Evolutionary conservation across 2,888 invertebrate species (phyloP).

Genomic region (Meghimatium bilineatum): DNA sequence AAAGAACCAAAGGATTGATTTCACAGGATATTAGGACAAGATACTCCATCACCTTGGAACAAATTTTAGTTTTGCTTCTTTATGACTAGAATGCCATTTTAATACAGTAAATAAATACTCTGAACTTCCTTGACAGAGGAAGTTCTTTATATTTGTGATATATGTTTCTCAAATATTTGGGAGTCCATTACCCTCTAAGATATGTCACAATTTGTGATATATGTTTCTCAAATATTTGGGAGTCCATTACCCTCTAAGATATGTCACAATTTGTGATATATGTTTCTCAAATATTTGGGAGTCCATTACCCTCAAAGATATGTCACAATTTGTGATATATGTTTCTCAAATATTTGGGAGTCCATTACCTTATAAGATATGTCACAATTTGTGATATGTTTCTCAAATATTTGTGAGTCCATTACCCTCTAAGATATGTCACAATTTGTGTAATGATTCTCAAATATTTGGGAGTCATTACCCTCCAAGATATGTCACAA

Average conservation of each 20-base stretch:
- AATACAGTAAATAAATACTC: neutral
- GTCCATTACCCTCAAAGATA: too few species aligned
- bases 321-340: neutral
- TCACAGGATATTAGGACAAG: neutral
- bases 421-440: too few species aligned
- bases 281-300: neutral
- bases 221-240: neutral
- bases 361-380: too few species aligned
- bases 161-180: neutral
- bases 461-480: neutral
- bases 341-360: neutral
- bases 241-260: too few species aligned
- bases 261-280: neutral
- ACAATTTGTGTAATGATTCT: neutral
- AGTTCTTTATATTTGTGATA: neutral
- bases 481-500: too few species aligned
- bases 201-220: neutral
- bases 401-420: neutral
- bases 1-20: constrained; percentile 62
- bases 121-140: neutral
- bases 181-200: too few species aligned
- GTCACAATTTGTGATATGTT: neutral
- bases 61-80: neutral
- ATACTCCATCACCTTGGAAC: neutral
- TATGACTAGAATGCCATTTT: too few species aligned